Evolutionary conservation across 2,797 vertebrate genomes (phyloP), one percentile per base, ranked within the genome.

Genomic region (Hylomyscus alleni): DNA sequence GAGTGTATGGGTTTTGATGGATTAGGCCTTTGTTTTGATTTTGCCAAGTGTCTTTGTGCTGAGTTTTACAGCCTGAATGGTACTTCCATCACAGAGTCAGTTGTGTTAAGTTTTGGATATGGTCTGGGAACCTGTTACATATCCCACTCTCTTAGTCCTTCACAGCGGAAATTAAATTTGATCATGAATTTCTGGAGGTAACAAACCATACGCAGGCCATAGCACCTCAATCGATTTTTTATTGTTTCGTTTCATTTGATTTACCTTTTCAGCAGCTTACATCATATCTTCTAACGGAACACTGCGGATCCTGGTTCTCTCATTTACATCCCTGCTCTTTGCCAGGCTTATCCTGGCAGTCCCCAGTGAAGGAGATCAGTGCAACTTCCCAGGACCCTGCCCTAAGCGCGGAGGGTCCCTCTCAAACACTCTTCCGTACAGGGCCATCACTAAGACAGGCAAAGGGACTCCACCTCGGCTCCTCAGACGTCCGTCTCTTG

Each of bases 341-440:
- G 17, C 22, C 67, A 75, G 26, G 56, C 13, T 77, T 83, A 94
- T 67, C 5, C 31, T 14, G 14, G 81, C 52, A 94, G 22, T 19
- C 4, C 26, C 2, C 0, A 0, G 3, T 19, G 15, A 85, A 86
- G 24, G 29, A 5, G 40, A 4, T 82, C 86, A 52, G 0, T 62
- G 26, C 4, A 22, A 37, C 60, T 82, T 93, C 54, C 34, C 3
- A 6, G 81, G 88, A n/a, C 92, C 86, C 50, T 95, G 93, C 1
- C 95, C 85, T 85, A 97, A 76, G 1, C 20, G 7, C 0, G 3
- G 88, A 95, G 95, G 86, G 26, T 97, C 97, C 58, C 96, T 98
- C 52, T 97, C 93, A 34, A 97, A 98, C 19, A 96, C 88, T 93
- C 93, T 95, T 60, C 97, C 96, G 11, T 96, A 94, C 29, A 98